Conservation (phyloP, 2,113 vertebrate species). For the Mustelus asterias region DNA sequence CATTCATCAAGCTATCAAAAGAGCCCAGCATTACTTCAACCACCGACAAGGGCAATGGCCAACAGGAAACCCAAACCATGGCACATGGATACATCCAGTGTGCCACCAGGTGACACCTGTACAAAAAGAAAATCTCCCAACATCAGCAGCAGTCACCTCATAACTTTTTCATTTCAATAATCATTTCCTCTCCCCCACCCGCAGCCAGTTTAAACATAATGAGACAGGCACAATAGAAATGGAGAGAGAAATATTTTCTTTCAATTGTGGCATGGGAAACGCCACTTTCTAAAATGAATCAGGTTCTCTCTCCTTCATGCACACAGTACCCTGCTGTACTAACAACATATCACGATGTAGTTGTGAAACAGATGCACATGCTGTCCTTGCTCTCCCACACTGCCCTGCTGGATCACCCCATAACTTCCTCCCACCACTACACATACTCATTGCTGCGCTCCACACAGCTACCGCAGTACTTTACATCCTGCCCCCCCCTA, state of each 20-base stretch:
- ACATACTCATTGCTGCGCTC: neutral
- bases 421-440: neutral
- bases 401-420: neutral
- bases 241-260: neutral
- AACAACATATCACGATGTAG: too few species aligned
- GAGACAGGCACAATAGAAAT: neutral
- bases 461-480: neutral
- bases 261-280: neutral
- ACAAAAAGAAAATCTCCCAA: neutral
- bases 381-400: neutral
- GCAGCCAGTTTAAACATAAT: neutral
- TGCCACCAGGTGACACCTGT: neutral
- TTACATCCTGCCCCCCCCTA: neutral
- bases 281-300: neutral
- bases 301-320: neutral
- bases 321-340: neutral
- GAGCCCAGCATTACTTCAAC: neutral
- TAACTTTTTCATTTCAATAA: neutral
- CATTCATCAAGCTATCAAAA: neutral
- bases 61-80: neutral
- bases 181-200: neutral
- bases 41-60: neutral
- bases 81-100: neutral
- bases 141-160: neutral
- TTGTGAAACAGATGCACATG: neutral